Percentiles rank a stretch among this genome's conserved stretches.
Conservation (phyloP, 30 jellyfish, hydroid and myxozoan species). For the Nemopilema nomurai region DNA sequence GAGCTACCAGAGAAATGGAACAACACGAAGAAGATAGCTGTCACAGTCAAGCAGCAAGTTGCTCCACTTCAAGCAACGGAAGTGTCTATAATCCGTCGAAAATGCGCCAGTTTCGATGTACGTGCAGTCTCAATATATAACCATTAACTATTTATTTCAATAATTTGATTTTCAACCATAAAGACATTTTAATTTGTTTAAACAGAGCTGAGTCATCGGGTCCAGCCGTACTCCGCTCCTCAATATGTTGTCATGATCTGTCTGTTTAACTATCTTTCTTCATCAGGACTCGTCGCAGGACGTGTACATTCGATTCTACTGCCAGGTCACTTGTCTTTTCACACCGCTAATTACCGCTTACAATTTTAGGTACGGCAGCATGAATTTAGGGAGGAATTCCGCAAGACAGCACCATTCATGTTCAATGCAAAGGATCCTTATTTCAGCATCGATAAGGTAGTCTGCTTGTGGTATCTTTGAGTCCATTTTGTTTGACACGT, state of each 20-base stretch:
- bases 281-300: too few species aligned
- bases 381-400: constrained; percentile 92
- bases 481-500: too few species aligned
- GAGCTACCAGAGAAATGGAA: constrained; percentile 99
- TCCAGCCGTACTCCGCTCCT: too few species aligned
- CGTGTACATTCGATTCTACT: too few species aligned
- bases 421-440: constrained; percentile 85
- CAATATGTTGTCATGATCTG: too few species aligned
- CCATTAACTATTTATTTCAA: too few species aligned
- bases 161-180: too few species aligned
- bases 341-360: too few species aligned
- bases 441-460: constrained; percentile 78
- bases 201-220: too few species aligned
- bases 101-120: constrained; percentile 91
- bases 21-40: constrained; percentile 92
- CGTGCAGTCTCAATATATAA: constrained; percentile 34
- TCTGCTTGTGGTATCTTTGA: background rate
- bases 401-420: constrained; percentile 91
- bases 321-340: too few species aligned
- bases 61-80: constrained; percentile 98
- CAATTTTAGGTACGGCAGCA: constrained; percentile 87
- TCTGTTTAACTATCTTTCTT: too few species aligned
- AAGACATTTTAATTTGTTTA: too few species aligned
- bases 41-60: constrained; percentile 93
- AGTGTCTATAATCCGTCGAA: constrained; percentile 92